Conservation (phyloP, 2,113 vertebrate species). For the Erpornis zantholeuca region DNA sequence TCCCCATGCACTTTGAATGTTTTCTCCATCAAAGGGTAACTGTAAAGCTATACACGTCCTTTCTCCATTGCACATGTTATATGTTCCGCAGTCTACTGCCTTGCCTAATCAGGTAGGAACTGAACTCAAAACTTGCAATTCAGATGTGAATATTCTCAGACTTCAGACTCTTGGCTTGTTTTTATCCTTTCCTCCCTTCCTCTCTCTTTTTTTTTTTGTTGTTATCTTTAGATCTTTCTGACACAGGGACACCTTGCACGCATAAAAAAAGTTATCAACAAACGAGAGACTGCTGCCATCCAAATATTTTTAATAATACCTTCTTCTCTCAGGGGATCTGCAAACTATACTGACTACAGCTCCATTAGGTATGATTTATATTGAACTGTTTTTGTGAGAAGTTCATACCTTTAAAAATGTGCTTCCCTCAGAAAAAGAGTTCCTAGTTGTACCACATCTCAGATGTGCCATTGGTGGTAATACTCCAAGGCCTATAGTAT, state of each 20-base stretch:
- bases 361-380: not conserved
- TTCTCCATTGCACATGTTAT: not conserved
- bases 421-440: not conserved
- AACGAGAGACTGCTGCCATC: not conserved
- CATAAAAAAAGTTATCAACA: not conserved
- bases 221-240: not conserved
- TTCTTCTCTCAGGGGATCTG: not conserved
- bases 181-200: not conserved
- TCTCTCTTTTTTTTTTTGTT: rapidly evolving
- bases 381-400: not conserved
- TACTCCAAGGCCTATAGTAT: not conserved
- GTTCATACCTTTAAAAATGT: not conserved
- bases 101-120: not conserved
- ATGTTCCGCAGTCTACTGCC: not conserved
- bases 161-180: not conserved
- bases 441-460: not conserved
- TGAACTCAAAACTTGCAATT: not conserved
- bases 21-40: not conserved
- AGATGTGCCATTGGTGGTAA: not conserved
- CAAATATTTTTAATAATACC: not conserved
- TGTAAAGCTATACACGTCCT: not conserved
- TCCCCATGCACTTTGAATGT: not conserved
- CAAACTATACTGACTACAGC: not conserved
- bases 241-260: not conserved
- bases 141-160: not conserved